These are phyloP conservation scores for Hemiscyllium ocellatum DNA, from an alignment of 2,113 vertebrate genomes.

Conservation along the genomic window DNA sequence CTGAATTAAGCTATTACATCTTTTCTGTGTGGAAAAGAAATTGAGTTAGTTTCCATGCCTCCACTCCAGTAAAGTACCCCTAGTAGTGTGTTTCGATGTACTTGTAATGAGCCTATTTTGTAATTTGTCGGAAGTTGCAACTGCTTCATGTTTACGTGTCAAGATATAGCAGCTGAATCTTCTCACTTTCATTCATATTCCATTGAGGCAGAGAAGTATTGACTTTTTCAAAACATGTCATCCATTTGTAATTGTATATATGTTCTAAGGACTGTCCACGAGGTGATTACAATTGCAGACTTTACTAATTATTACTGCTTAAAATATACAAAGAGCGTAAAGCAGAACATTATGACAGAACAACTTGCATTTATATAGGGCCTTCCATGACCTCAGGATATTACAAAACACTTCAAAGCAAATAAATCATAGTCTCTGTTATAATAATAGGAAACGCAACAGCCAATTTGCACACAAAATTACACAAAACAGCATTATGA, in stretches of 20 bases:
- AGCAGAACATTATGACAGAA: background rate
- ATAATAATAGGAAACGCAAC: background rate
- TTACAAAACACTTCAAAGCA: background rate
- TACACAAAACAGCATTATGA: background rate
- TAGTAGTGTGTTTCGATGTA: background rate
- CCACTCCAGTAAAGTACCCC: background rate
- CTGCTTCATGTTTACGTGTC: background rate
- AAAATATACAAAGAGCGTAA: background rate
- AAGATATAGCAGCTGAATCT: background rate
- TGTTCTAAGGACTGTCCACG: background rate
- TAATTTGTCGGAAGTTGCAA: background rate
- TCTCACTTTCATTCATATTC: background rate
- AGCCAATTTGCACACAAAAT: background rate
- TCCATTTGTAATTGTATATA: background rate
- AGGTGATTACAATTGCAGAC: background rate
- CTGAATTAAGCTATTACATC: background rate
- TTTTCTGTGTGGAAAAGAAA: background rate
- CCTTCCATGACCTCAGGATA: background rate
- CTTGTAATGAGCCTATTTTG: background rate
- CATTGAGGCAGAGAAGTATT: background rate
- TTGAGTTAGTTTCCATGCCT: background rate
- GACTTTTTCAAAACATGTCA: background rate
- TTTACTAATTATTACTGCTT: background rate
- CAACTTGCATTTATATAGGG: background rate
- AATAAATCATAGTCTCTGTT: background rate